Evolutionary conservation across 2,797 vertebrate genomes (phyloP).

Genomic region (Apogon talboti): DNA sequence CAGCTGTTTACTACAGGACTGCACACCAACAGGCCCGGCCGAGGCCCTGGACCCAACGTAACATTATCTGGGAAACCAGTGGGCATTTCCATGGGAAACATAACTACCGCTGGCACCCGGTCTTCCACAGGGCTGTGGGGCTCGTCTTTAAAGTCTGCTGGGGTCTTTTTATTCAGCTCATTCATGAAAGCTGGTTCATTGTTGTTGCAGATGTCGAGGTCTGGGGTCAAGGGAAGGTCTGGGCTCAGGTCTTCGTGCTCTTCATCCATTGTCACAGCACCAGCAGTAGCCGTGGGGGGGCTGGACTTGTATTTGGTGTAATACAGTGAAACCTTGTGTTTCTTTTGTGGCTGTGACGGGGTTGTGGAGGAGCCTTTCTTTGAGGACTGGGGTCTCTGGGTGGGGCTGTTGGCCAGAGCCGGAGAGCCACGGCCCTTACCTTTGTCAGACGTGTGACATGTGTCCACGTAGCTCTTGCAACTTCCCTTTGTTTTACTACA

Average conservation of each 20-base stretch:
- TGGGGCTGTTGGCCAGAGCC: slow-evolving; percentile 82
- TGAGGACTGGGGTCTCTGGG: slow-evolving; percentile 87
- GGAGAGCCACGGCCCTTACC: slow-evolving; percentile 95
- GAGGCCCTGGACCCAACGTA: slow-evolving; percentile 82
- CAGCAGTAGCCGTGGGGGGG: slow-evolving; percentile 58
- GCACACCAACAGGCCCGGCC: slow-evolving; percentile 82
- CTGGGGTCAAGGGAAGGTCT: slow-evolving; percentile 72
- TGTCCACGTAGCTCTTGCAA: slow-evolving; percentile 94
- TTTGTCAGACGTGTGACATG: slow-evolving; percentile 91
- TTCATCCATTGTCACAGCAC: slow-evolving; percentile 68
- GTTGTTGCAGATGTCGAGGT: slow-evolving; percentile 76
- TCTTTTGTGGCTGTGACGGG: slow-evolving; percentile 90
- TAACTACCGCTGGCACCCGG: slow-evolving; percentile 83
- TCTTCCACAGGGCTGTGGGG: slow-evolving; percentile 73
- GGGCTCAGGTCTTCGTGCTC: slow-evolving; percentile 76
- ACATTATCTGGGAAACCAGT: slow-evolving; percentile 85
- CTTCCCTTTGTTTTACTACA: slow-evolving; percentile 87
- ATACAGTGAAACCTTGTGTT: slow-evolving; percentile 94
- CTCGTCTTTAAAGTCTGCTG: slow-evolving; percentile 68
- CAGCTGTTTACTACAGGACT: slow-evolving; percentile 83
- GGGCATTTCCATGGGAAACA: slow-evolving; percentile 99
- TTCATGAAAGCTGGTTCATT: slow-evolving; percentile 69
- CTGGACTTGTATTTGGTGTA: slow-evolving; percentile 91
- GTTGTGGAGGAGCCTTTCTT: slow-evolving; percentile 86
- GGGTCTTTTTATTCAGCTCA: slow-evolving; percentile 58